Evolutionary conservation across 2,888 invertebrate species (phyloP).

Genomic region (Ornithoptera alexandrae): DNA sequence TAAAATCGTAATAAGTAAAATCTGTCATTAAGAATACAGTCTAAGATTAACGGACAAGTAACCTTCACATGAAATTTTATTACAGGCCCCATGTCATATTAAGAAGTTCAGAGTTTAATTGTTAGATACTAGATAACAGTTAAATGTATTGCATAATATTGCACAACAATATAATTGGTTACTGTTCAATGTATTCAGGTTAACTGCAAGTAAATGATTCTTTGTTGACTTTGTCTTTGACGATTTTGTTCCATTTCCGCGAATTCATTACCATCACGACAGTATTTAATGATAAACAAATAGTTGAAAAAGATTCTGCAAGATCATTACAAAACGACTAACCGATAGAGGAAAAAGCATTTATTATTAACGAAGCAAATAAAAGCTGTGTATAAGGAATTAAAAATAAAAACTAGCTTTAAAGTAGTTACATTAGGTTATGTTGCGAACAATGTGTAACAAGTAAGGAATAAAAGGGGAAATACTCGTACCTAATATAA

Average conservation of each 20-base stretch:
- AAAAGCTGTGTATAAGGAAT: neutral
- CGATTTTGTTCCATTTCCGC: neutral
- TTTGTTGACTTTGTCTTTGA: neutral
- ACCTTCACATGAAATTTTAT: conserved; percentile 7
- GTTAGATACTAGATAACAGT: conserved; percentile 19
- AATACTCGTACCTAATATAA: too few relatives aligned
- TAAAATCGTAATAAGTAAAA: too few relatives aligned
- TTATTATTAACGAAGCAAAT: neutral
- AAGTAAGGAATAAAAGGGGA: too few relatives aligned
- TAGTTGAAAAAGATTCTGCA: neutral
- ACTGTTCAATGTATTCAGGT: neutral
- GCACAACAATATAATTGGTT: conserved; percentile 10
- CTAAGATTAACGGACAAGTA: neutral
- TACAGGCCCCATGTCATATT: neutral
- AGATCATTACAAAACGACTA: neutral
- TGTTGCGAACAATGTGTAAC: too few relatives aligned
- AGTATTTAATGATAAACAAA: neutral
- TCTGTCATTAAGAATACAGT: neutral
- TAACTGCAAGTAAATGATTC: neutral
- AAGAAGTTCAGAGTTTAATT: conserved; percentile 21
- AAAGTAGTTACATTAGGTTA: too few relatives aligned
- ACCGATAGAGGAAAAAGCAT: neutral
- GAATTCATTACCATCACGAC: neutral
- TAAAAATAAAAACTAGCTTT: too few relatives aligned
- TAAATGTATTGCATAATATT: conserved; percentile 17